phyloP scores from a whole-genome alignment of 2,888 invertebrate species.

The Adelognathus sp. region DNA sequence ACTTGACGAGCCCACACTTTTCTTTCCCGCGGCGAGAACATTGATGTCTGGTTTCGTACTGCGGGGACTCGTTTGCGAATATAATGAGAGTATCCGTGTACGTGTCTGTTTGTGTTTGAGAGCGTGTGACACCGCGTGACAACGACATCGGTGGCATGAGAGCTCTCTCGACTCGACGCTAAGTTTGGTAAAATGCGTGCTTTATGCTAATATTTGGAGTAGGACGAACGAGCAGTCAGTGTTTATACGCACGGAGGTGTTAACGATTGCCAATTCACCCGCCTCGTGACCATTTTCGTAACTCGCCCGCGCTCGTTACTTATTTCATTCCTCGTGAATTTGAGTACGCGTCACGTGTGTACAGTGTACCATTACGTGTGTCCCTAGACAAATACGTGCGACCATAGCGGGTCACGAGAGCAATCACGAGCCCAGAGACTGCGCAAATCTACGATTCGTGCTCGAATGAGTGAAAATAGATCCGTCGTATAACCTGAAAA shows the following conservation, averaged over 20 bases:
- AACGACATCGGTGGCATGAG: constrained; percentile 38
- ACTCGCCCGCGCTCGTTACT: constrained; percentile 46
- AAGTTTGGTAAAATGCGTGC: constrained; percentile 65
- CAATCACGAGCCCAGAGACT: neutral
- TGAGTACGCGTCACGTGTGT: neutral
- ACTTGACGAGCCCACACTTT: constrained; percentile 73
- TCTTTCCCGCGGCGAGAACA: constrained; percentile 38
- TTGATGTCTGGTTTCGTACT: constrained; percentile 21
- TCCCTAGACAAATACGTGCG: neutral
- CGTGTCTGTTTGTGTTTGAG: neutral
- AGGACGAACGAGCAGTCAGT: constrained; percentile 55
- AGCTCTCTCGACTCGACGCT: constrained; percentile 50
- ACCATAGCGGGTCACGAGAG: constrained; percentile 11
- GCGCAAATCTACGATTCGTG: too few species aligned
- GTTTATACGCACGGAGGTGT: constrained; percentile 73
- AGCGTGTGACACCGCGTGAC: constrained; percentile 10
- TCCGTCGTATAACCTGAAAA: too few species aligned
- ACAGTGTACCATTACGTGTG: constrained; percentile 32
- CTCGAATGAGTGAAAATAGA: too few species aligned
- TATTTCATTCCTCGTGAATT: neutral
- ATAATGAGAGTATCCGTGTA: neutral
- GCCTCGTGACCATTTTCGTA: constrained; percentile 74
- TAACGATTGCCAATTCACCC: constrained; percentile 77
- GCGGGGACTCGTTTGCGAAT: constrained; percentile 19
- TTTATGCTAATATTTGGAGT: constrained; percentile 74